A percentile compares a stretch with the other conserved stretches of the same genome.
Conservation (phyloP, 2,113 vertebrate species). For the Poeciliopsis prolifica region DNA sequence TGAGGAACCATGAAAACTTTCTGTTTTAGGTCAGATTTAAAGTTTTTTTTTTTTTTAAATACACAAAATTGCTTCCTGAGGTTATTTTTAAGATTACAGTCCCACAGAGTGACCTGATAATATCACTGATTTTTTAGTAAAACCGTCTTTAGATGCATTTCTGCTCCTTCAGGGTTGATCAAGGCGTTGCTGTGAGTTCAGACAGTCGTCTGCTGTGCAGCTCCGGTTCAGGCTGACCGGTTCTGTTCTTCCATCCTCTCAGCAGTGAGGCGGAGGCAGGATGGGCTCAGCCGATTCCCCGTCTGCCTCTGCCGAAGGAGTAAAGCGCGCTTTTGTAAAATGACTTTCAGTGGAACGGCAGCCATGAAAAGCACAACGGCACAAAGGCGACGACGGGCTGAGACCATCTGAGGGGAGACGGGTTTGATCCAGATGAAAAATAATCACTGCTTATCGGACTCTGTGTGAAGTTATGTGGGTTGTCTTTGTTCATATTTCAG, state of each 20-base stretch:
- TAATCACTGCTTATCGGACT: neutral
- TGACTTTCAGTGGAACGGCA: slow-evolving; percentile 22
- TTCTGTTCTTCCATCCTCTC: neutral
- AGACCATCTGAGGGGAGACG: slow-evolving; percentile 8
- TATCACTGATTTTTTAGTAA: neutral
- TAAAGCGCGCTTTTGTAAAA: slow-evolving; percentile 40
- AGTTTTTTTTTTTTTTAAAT: neutral
- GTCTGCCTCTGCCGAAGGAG: slow-evolving; percentile 13
- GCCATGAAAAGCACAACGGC: slow-evolving; percentile 18
- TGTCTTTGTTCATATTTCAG: neutral
- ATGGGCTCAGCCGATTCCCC: slow-evolving; percentile 17
- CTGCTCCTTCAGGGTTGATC: slow-evolving; percentile 15
- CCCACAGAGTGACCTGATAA: neutral
- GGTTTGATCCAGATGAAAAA: slow-evolving; percentile 15
- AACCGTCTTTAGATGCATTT: neutral
- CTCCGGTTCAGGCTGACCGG: slow-evolving; percentile 22
- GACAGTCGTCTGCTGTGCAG: slow-evolving; percentile 49
- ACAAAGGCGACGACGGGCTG: neutral
- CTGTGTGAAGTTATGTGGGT: neutral
- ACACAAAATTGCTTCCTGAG: neutral
- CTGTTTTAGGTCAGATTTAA: neutral
- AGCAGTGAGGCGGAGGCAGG: neutral
- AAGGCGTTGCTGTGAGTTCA: slow-evolving; percentile 29
- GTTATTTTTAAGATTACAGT: neutral
- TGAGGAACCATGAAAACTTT: too few species aligned